Evolutionary conservation across 2,888 invertebrate genomes (phyloP).

Genomic region (Acanthococcus lagerstroemiae): DNA sequence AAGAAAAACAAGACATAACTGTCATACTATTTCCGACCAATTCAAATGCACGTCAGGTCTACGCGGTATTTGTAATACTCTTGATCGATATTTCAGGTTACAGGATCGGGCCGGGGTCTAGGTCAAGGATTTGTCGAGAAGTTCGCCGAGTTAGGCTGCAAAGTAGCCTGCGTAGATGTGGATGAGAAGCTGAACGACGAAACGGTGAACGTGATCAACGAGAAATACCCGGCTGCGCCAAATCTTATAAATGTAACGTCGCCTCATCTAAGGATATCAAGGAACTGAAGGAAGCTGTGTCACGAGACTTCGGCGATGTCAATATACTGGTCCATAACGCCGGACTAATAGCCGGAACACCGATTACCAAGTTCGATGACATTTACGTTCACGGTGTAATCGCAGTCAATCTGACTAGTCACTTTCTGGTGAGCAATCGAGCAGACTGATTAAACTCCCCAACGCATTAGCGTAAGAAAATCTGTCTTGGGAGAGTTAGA

Average conservation of each 20-base stretch:
- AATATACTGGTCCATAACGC: constrained; percentile 36
- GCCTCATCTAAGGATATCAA: constrained; percentile 31
- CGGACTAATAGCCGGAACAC: constrained; percentile 31
- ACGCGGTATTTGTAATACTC: too few species aligned
- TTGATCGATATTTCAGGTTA: constrained; percentile 32
- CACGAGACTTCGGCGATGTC: constrained; percentile 34
- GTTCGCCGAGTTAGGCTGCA: constrained; percentile 33
- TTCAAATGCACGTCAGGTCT: neutral
- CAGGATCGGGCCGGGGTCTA: constrained; percentile 34
- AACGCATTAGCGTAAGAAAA: too few species aligned
- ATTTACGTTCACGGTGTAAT: constrained; percentile 32
- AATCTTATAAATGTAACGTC: constrained; percentile 35
- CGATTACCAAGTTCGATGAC: constrained; percentile 29
- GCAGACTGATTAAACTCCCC: too few species aligned
- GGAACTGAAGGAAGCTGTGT: constrained; percentile 28
- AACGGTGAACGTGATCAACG: constrained; percentile 23
- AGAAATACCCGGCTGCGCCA: neutral
- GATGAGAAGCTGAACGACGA: constrained; percentile 30
- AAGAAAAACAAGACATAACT: neutral
- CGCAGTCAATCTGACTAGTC: constrained; percentile 35
- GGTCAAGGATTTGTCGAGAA: constrained; percentile 32
- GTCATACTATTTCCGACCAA: neutral
- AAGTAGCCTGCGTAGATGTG: constrained; percentile 34
- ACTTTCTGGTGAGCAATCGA: constrained; percentile 35
- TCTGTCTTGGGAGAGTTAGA: too few species aligned